Evolutionary conservation across 2,888 invertebrate genomes (phyloP), one percentile per base, ranked within the genome.

Genomic region (Patella caerulea): DNA sequence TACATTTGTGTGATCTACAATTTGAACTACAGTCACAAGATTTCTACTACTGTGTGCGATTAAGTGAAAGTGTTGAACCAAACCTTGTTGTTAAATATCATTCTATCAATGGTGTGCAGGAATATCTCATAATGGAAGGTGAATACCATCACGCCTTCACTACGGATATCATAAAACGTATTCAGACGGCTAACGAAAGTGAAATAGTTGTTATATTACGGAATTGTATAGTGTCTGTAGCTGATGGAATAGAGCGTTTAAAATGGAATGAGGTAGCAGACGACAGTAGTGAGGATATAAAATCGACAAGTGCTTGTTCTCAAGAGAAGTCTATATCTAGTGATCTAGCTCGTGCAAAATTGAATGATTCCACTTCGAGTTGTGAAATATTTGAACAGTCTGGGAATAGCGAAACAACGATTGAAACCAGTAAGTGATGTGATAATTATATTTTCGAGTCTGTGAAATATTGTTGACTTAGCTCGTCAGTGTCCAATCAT

Each of bases 241-340:
- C 84, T 72, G 85, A 85, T 17, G 83, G 83, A 75, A 81, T 84
- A 11, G 80, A 84, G 45, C 81, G 79, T 19, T 75, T 86, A 71
- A 75, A 82, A 59, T 83, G 85, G 84, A 82, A 86, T 74, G 84
- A 84, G 59, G 78, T 83, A n/a, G 75, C 75, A 34, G 75, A 71
- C 29, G 71, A 71, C 5, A 75, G n/a, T 54, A 24, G 65, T 24
- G 65, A 65, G 19, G 45, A 45, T 45, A 45, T 45, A 45, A 65
- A 24, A 24, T 65, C 65, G 19, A 24, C 24, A 19, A 65, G 24
- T 19, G 19, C 65, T 19, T 65, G 65, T 65, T 24, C 19, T 24
- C 65, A 65, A 65, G 65, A 65, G 24, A 65, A 65, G 65, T 65
- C 19, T 65, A 65, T 65, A 65, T 65, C 65, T 14, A 65, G 65